Base-by-base conservation (phyloP, 2,113 vertebrate genomes). In the Macquaria australasica region DNA sequence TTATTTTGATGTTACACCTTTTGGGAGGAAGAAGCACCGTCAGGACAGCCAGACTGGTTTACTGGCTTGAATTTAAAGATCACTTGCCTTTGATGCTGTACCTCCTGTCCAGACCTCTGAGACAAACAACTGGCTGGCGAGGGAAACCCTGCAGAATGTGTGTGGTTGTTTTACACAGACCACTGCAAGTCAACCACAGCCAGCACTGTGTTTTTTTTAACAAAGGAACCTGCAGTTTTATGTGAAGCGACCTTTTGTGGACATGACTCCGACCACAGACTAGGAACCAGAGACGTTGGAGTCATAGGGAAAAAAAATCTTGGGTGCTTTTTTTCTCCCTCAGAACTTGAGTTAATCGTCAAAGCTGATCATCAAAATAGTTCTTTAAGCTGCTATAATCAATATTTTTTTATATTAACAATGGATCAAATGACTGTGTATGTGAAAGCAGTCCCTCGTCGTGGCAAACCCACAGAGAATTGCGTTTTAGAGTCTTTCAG, bases 201-300 rank as follows among this genome's bases (percentile, higher is more conserved):
- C 58, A 15, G 14, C 23, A 18, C 58, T 68, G 43, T 62, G 31
- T 41, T 73, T 51, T 72, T 73, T 83, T 78, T 59, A 62, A 88
- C 85, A 90, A 87, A 90, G 58, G 50, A 87, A 70, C 50, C 28
- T 86, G 59, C 23, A 83, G 74, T 86, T 92, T 86, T 64, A 87
- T 81, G 66, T 77, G 77, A 76, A 62, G 34, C 79, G 55, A 53
- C 74, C 60, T 84, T 85, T 86, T 81, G 71, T 77, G 56, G 72
- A 81, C 28, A 31, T 41, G 48, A n/a, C 53, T 72, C 70, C 23
- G 48, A 70, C 59, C 2, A 70, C 58, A 81, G 55, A 81, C n/a
- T 14, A 21, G 5, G 60, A 74, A 62, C 41, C 79, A 66, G 56
- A 60, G 23, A 71, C 25, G 1, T 0, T 59, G 37, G 50, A 56